These are phyloP conservation scores for Cyanocitta stelleri DNA, from an alignment of 2,113 vertebrate species.

Conservation along the genomic window DNA sequence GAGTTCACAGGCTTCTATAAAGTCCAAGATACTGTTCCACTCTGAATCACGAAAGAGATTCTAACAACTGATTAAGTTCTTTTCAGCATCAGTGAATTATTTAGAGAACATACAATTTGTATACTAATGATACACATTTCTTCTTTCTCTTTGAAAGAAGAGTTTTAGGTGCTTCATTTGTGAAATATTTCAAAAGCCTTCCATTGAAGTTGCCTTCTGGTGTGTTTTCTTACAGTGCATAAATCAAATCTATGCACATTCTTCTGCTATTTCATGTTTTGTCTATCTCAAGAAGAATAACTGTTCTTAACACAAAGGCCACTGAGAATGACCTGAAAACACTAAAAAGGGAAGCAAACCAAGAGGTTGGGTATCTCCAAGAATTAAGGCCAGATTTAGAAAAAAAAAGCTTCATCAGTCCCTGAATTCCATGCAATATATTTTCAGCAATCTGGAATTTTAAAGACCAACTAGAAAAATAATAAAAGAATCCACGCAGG, in stretches of 20 bases:
- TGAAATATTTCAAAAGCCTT: neutral
- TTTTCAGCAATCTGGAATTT: neutral
- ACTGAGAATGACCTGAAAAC: neutral
- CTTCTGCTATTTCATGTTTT: neutral
- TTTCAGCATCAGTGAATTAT: neutral
- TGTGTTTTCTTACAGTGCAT: neutral
- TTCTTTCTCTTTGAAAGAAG: neutral
- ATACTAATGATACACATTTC: accelerated
- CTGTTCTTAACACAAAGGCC: neutral
- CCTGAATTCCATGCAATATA: neutral
- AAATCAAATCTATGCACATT: neutral
- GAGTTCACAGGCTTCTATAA: neutral
- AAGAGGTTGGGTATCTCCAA: neutral
- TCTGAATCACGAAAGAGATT: neutral
- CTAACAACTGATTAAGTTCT: neutral
- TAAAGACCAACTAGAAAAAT: neutral
- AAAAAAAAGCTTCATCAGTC: neutral
- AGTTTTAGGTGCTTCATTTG: neutral
- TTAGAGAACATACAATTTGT: neutral
- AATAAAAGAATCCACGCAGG: neutral
- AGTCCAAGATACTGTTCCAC: neutral
- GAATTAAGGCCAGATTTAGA: neutral
- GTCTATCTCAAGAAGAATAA: neutral
- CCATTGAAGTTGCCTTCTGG: neutral
- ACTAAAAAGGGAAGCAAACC: neutral